A percentile compares a stretch with the other conserved stretches of the same genome.
These are phyloP conservation scores for Orbicella faveolata DNA, from an alignment of 64 coral and sea anemone genomes.

Conservation along the genomic window DNA sequence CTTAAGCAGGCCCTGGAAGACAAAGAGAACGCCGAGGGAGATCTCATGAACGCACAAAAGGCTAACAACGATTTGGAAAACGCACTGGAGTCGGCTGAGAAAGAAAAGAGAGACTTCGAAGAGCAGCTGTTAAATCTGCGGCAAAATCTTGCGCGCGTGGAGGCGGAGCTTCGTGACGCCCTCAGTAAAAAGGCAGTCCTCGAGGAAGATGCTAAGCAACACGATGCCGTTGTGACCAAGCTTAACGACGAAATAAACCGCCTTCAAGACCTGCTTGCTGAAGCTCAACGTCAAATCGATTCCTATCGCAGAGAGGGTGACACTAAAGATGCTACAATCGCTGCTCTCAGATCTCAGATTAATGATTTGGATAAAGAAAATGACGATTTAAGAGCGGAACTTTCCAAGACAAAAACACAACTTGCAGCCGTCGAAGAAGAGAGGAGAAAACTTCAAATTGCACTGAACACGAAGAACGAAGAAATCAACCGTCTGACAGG, in stretches of 20 bases:
- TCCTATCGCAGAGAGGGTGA: conserved; percentile 61
- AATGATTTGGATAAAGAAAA: conserved; percentile 68
- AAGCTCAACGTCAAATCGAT: conserved; percentile 73
- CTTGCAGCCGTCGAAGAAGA: conserved; percentile 73
- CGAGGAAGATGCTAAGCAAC: conserved; percentile 85
- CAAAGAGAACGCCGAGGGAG: conserved; percentile 59
- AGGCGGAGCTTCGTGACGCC: conserved; percentile 73
- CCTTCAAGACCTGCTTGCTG: conserved; percentile 68
- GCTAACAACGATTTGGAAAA: conserved; percentile 76
- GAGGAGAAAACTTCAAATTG: conserved; percentile 55
- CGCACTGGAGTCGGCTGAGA: conserved; percentile 62
- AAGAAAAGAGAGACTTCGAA: conserved; percentile 83
- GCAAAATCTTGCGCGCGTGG: conserved; percentile 62
- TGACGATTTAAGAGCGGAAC: conserved; percentile 77
- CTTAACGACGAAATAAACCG: conserved; percentile 82
- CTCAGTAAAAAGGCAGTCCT: conserved; percentile 66
- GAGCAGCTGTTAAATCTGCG: conserved; percentile 61
- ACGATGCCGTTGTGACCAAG: conserved; percentile 68
- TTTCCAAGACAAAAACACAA: conserved; percentile 67
- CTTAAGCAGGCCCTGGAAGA: conserved; percentile 61
- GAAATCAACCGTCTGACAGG: conserved; percentile 69
- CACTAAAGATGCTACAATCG: conserved; percentile 79
- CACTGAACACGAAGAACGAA: conserved; percentile 73
- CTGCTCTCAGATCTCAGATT: conserved; percentile 67
- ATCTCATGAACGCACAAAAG: conserved; percentile 71